phyloP scores from a whole-genome alignment of 2,888 invertebrate genomes.

The Amphipoea lucens region DNA sequence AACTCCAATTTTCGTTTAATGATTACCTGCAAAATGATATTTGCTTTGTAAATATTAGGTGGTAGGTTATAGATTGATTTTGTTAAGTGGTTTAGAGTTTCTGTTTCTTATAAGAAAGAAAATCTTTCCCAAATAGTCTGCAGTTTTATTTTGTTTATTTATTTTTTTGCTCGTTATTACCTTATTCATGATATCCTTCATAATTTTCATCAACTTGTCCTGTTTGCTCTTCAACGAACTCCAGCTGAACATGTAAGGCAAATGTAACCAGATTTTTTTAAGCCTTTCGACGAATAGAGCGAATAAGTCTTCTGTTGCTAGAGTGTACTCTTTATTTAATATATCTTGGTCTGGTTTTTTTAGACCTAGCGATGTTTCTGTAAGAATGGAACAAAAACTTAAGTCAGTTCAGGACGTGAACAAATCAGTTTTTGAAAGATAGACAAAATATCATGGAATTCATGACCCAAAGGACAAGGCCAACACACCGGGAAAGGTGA shows the following conservation, averaged over 20 bases:
- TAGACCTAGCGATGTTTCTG: slow-evolving; percentile 44
- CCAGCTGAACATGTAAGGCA: slow-evolving; percentile 21
- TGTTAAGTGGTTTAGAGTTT: background rate
- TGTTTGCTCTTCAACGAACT: slow-evolving; percentile 37
- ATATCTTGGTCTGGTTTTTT: slow-evolving; percentile 13
- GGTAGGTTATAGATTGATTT: background rate
- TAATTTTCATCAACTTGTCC: slow-evolving; percentile 29
- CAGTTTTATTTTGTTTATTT: background rate
- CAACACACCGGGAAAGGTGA: no score
- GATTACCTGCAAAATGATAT: slow-evolving; percentile 31
- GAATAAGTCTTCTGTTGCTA: slow-evolving; percentile 23
- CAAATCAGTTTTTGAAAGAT: background rate
- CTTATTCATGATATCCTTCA: slow-evolving; percentile 31
- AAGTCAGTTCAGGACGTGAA: background rate
- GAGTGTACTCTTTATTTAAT: slow-evolving; percentile 15
- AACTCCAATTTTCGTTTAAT: slow-evolving; percentile 39
- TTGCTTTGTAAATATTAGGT: background rate
- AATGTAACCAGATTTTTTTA: slow-evolving; percentile 35
- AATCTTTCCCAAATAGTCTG: background rate
- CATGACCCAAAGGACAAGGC: background rate
- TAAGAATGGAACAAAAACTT: background rate
- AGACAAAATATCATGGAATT: background rate
- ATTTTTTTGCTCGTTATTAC: background rate
- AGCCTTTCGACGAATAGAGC: slow-evolving; percentile 14
- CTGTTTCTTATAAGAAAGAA: background rate